Percentiles rank a stretch among this genome's conserved stretches.
Evolutionary conservation across 2,888 invertebrate species (phyloP).

Genomic region (Parnassius orleans): DNA sequence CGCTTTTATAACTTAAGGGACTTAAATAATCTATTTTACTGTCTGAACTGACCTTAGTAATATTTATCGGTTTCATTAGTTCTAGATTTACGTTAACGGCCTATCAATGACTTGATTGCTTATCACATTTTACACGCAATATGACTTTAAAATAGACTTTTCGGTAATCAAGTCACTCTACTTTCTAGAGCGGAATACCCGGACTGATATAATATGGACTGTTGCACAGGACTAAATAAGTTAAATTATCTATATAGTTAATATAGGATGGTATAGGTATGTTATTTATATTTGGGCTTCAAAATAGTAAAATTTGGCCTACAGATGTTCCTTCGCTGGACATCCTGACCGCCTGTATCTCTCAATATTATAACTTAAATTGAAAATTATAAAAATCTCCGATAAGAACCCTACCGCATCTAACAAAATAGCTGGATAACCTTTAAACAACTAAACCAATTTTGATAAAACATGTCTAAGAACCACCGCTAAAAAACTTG

Average conservation of each 20-base stretch:
- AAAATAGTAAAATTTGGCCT: no score
- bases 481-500: no score
- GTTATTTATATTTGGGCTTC: no score
- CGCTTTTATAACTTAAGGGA: constrained; percentile 17
- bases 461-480: no score
- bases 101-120: constrained; percentile 20
- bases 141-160: constrained; percentile 19
- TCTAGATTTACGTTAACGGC: constrained; percentile 21
- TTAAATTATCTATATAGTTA: constrained; percentile 27
- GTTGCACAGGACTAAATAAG: constrained; percentile 27
- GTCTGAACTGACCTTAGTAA: constrained; percentile 10
- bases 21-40: constrained; percentile 24
- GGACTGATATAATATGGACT: constrained; percentile 5
- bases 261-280: not conserved
- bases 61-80: constrained; percentile 23
- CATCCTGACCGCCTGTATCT: no score
- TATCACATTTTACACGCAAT: constrained; percentile 22
- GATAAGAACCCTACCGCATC: no score
- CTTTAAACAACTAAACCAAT: no score
- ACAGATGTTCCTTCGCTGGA: no score
- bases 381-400: no score
- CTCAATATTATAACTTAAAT: no score
- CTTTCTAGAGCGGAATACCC: constrained; percentile 9
- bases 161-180: constrained; percentile 17
- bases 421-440: no score